A percentile compares a stretch with the other conserved stretches of the same genome.
Evolutionary conservation across 2,888 invertebrate genomes (phyloP).

Genomic region (Cantharis nigra): DNA sequence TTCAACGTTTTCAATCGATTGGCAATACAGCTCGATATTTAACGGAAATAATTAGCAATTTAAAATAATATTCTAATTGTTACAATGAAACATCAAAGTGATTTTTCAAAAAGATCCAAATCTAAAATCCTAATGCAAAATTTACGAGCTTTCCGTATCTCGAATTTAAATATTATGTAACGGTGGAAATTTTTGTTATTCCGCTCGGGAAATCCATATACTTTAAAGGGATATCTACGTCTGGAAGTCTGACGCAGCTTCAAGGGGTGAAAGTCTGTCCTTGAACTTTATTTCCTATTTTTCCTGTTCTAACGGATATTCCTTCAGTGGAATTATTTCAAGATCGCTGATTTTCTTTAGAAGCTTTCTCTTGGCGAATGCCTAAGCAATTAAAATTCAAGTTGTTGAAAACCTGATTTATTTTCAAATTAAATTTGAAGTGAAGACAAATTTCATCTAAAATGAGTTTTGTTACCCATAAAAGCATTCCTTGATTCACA

Average conservation of each 20-base stretch:
- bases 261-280: constrained; percentile 14
- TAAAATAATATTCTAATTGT: not conserved
- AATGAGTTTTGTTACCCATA: not conserved
- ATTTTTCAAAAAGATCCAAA: not conserved
- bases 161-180: not conserved
- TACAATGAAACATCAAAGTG: not conserved
- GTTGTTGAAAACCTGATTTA: not conserved
- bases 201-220: not conserved
- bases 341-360: not conserved
- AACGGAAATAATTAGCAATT: not conserved
- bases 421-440: not conserved
- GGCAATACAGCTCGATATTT: not conserved
- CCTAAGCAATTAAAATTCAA: not conserved
- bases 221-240: not conserved
- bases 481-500: not conserved
- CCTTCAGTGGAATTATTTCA: not conserved
- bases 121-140: not conserved
- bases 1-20: not conserved
- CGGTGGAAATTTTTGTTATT: not conserved
- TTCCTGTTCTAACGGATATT: not conserved
- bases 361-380: not conserved
- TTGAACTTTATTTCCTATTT: constrained; percentile 10
- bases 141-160: not conserved
- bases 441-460: not conserved
- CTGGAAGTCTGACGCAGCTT: not conserved